Conservation (phyloP, 2,113 vertebrate genomes). For the Delphinapterus leucas region DNA sequence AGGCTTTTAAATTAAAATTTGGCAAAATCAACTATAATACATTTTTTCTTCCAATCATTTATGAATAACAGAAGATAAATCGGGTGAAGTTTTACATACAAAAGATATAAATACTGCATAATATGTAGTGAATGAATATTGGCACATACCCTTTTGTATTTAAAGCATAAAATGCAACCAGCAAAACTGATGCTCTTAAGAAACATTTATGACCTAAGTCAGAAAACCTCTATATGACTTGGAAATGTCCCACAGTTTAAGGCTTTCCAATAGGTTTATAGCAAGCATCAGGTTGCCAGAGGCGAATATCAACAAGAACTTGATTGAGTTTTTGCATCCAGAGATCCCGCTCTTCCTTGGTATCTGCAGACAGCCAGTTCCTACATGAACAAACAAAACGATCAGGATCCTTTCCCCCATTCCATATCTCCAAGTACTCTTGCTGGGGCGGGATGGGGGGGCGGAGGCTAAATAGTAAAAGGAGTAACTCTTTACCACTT, state of each 20-base stretch:
- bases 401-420: neutral
- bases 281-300: conserved; percentile 96
- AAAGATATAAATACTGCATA: conserved; percentile 80
- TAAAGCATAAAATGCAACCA: conserved; percentile 79
- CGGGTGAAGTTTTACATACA: conserved; percentile 48
- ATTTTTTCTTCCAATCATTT: conserved; percentile 49
- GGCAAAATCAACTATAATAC: conserved; percentile 56
- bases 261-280: conserved; percentile 87
- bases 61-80: conserved; percentile 60
- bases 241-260: conserved; percentile 54
- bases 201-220: neutral
- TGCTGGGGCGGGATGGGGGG: no score
- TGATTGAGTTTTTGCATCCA: conserved; percentile 99
- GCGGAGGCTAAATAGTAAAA: neutral
- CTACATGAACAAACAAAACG: conserved; percentile 76
- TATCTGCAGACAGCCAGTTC: conserved; percentile 98
- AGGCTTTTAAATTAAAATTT: conserved; percentile 75
- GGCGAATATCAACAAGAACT: conserved; percentile 93
- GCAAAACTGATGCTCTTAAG: conserved; percentile 50
- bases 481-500: neutral
- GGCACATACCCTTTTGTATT: conserved; percentile 76
- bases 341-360: conserved; percentile 95
- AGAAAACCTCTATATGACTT: neutral
- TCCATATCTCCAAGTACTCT: neutral
- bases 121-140: conserved; percentile 72